Conservation (phyloP, 2,113 vertebrate genomes). For the Phainopepla nitens region DNA sequence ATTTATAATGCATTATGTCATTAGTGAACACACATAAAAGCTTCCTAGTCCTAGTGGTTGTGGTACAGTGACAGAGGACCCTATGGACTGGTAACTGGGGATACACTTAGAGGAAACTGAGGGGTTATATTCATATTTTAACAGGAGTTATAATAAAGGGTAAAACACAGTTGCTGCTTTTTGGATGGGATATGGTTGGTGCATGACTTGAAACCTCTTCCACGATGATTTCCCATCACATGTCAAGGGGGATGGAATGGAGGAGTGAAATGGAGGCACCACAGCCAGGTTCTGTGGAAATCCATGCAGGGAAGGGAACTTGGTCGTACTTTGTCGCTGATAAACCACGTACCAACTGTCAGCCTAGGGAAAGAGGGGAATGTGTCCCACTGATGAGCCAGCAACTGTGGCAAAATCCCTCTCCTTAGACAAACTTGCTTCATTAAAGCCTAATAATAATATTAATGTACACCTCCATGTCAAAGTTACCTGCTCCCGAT, state of each 20-base stretch:
- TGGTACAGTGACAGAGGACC: accelerated
- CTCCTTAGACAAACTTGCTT: background rate
- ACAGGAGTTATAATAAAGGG: background rate
- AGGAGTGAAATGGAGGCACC: background rate
- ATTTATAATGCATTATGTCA: background rate
- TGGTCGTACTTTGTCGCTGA: background rate
- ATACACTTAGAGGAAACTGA: background rate
- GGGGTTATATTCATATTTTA: background rate
- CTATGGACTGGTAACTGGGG: background rate
- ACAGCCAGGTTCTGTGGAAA: background rate
- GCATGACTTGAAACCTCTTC: background rate
- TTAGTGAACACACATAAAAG: background rate
- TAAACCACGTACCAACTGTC: too few species aligned
- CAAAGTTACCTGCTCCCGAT: background rate
- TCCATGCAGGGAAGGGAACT: background rate
- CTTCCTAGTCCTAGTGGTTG: background rate
- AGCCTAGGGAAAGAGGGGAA: background rate
- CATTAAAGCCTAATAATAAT: background rate
- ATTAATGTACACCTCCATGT: background rate
- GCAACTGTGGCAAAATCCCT: background rate
- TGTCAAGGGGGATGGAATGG: background rate
- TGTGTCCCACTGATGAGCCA: background rate
- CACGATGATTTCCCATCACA: accelerated
- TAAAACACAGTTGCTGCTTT: background rate
- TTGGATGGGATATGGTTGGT: background rate